Percentiles rank a stretch among this genome's conserved stretches.
phyloP scores from a whole-genome alignment of 2,888 invertebrate genomes.

The Hetaerina titia region DNA sequence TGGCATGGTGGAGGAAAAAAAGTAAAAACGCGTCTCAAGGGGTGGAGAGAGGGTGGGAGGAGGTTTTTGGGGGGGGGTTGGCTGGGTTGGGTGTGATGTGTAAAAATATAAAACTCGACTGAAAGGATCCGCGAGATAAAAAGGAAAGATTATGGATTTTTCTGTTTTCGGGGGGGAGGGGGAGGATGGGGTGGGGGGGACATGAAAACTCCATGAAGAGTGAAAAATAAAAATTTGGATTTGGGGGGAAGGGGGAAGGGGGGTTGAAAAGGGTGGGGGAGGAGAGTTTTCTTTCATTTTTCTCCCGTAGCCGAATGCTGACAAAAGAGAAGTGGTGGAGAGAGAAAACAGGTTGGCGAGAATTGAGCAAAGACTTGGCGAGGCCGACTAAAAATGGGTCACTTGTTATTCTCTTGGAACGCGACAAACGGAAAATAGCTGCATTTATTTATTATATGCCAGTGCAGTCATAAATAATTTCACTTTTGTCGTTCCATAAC shows the following conservation, averaged over 20 bases:
- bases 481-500: neutral
- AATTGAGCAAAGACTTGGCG: neutral
- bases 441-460: slow-evolving; percentile 4
- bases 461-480: neutral
- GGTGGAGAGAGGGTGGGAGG: neutral
- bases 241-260: neutral
- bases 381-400: slow-evolving; percentile 16
- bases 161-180: neutral
- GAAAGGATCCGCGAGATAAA: neutral
- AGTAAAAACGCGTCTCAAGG: neutral
- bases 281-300: neutral
- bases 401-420: neutral
- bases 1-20: neutral
- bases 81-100: neutral
- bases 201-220: neutral
- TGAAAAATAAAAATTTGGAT: neutral
- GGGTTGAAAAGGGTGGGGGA: neutral
- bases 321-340: slow-evolving; percentile 19
- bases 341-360: neutral
- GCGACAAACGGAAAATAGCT: neutral
- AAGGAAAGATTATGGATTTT: slow-evolving; percentile 17
- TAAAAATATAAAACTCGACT: neutral
- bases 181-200: neutral
- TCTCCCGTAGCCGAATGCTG: neutral
- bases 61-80: neutral